Base-by-base conservation (phyloP, 2,113 vertebrate genomes). In the Panurus biarmicus region DNA sequence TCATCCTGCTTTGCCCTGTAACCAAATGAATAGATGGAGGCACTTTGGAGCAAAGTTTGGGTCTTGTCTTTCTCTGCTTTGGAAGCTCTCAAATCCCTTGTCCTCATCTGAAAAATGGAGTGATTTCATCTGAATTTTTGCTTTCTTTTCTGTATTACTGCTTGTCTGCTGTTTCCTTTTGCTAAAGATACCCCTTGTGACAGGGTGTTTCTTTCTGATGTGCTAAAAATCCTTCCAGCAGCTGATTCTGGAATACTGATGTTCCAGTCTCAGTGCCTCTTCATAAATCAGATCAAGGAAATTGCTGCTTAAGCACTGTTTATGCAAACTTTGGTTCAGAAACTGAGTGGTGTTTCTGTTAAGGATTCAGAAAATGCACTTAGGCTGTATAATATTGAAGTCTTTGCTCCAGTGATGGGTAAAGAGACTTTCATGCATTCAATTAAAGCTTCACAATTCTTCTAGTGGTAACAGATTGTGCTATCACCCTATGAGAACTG, bases 371-470 rank as follows among this genome's bases (percentile, higher is more conserved):
- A 83, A 89, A 79, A 74, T 76, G 35, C 48, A 74, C 75, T 71
- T 72, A 42, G 45, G 53, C 53, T 87, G 31, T 74, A 28, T 44
- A 78, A 80, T 89, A 86, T 50, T 88, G 64, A 95, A 97, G 54
- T 72, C 15, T 74, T 84, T 89, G 38, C 71, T 89, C 51, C 71
- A 23, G 4, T 90, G 82, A 33, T 89, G 31, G 66, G 76, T 90
- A 76, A 88, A 85, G 75, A 91, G 18, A 28, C 16, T 54, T 95
- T 82, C 95, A 94, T 91, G 18, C 66, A 22, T 78, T 94, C 61
- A 93, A 58, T 90, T 94, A 92, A 92, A 78, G 4, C 74, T 85
- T 95, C 29, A 44, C 28, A 61, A 57, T 96, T 90, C 78, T 93
- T 91, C 89, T 94, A 8, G 12, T 51, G 48, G 73, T 87, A 93